Evolutionary conservation across 2,113 vertebrate species (phyloP).

Genomic region (Antigone vipio): DNA sequence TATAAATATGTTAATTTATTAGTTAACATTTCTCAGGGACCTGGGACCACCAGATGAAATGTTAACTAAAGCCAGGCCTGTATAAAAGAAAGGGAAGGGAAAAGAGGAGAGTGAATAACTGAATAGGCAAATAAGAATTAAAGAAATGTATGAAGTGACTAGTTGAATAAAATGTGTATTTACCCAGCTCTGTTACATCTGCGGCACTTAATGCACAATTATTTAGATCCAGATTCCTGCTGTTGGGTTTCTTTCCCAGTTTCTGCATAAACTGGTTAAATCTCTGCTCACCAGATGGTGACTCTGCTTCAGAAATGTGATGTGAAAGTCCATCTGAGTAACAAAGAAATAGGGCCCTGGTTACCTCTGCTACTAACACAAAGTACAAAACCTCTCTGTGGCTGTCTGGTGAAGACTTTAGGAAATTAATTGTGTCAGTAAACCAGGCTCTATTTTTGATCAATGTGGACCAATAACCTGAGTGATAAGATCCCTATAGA

Average conservation of each 20-base stretch:
- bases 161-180: neutral
- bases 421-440: neutral
- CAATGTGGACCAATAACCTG: neutral
- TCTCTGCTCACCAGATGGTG: conserved; percentile 66
- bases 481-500: neutral
- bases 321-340: conserved; percentile 33
- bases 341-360: neutral
- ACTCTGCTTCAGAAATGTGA: conserved; percentile 15
- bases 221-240: conserved; percentile 74
- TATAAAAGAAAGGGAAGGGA: neutral
- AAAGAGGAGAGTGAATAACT: neutral
- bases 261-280: conserved; percentile 79
- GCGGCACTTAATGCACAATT: conserved; percentile 78
- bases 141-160: neutral
- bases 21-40: neutral
- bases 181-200: conserved; percentile 80
- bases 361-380: neutral
- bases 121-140: neutral
- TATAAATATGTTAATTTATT: neutral
- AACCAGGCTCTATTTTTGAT: neutral
- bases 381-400: neutral
- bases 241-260: conserved; percentile 75
- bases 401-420: neutral
- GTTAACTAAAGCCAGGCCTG: neutral
- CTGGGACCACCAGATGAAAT: neutral